A percentile compares a stretch with the other conserved stretches of the same genome.
Evolutionary conservation across 2,113 vertebrate species (phyloP).

Genomic region (Sceloporus undulatus): DNA sequence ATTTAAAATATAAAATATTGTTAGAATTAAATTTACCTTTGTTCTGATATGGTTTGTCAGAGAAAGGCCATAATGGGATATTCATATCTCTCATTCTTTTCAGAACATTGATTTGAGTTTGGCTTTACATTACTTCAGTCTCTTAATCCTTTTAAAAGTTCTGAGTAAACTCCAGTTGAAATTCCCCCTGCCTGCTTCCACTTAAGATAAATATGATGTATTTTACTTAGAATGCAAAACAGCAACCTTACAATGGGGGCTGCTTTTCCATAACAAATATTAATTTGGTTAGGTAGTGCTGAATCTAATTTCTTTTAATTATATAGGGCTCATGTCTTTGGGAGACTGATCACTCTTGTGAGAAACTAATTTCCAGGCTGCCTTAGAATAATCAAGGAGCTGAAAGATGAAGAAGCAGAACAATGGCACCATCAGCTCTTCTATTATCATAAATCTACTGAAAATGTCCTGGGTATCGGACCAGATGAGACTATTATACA

Average conservation of each 20-base stretch:
- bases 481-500: conserved; percentile 20
- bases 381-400: conserved; percentile 42
- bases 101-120: neutral
- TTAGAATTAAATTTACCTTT: conserved; percentile 22
- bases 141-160: conserved; percentile 33
- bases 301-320: conserved; percentile 63
- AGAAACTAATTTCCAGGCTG: conserved; percentile 53
- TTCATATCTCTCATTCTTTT: conserved; percentile 25
- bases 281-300: conserved; percentile 43
- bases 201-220: conserved; percentile 41
- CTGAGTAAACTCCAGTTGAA: conserved; percentile 45
- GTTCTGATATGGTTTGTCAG: conserved; percentile 18
- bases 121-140: neutral
- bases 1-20: conserved; percentile 32
- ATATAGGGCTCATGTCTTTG: conserved; percentile 27
- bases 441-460: conserved; percentile 20
- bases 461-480: conserved; percentile 22
- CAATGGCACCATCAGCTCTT: neutral
- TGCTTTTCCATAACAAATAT: conserved; percentile 50
- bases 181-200: conserved; percentile 20
- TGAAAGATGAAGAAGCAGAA: conserved; percentile 26
- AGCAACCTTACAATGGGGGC: conserved; percentile 42
- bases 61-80: neutral
- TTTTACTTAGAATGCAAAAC: conserved; percentile 47
- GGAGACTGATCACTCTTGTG: conserved; percentile 38